phyloP scores from a whole-genome alignment of 2,113 vertebrate genomes.

The Centrocercus urophasianus region DNA sequence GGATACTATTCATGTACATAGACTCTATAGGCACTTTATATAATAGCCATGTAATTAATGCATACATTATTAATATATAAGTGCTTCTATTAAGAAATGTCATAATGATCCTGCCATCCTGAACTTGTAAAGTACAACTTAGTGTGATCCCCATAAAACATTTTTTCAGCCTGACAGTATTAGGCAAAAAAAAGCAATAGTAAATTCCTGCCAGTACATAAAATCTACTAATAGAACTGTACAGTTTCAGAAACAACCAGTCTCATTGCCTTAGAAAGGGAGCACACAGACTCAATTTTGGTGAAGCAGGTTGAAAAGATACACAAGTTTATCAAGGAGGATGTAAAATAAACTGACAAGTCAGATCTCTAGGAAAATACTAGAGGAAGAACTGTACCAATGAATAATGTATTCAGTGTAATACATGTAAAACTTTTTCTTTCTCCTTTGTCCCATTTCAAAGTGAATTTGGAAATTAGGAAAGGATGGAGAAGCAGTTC shows the following conservation, averaged over 20 bases:
- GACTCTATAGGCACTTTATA: slow-evolving; percentile 66
- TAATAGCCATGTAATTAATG: slow-evolving; percentile 70
- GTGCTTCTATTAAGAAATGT: slow-evolving; percentile 60
- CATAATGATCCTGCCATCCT: slow-evolving; percentile 48
- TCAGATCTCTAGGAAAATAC: neutral
- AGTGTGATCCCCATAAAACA: neutral
- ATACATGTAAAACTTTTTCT: neutral
- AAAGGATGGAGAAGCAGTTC: neutral
- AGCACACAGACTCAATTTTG: neutral
- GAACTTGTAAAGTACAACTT: slow-evolving; percentile 26
- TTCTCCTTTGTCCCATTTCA: neutral
- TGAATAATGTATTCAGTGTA: neutral
- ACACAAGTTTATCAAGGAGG: neutral
- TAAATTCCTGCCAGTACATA: slow-evolving; percentile 9
- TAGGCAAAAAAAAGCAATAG: slow-evolving; percentile 27
- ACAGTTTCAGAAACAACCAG: neutral
- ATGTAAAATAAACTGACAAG: neutral
- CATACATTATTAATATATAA: slow-evolving; percentile 68
- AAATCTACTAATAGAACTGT: neutral
- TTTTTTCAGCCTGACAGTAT: neutral
- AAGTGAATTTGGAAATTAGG: neutral
- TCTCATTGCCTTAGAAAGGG: neutral
- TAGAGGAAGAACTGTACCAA: neutral
- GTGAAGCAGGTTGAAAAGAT: neutral
- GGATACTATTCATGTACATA: slow-evolving; percentile 41